Percentiles rank a stretch among this genome's conserved stretches.
Evolutionary conservation across 92 coral and sea anemone genomes (phyloP).

Genomic region (Porites rus): DNA sequence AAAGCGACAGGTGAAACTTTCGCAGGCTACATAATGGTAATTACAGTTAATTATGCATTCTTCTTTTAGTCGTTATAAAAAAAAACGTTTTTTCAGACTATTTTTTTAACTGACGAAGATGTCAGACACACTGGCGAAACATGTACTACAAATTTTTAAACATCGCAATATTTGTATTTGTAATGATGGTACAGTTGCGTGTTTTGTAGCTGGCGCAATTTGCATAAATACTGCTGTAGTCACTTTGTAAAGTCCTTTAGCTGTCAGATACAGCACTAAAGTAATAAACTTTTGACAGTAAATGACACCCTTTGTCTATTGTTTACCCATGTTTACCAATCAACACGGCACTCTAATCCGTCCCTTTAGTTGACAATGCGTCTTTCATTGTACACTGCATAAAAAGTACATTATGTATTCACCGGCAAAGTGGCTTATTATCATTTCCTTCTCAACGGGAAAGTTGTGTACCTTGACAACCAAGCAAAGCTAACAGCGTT

Average conservation of each 20-base stretch:
- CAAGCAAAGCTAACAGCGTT: conserved; percentile 52
- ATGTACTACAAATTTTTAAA: too few species aligned
- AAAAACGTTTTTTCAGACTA: too few species aligned
- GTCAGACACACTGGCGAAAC: not conserved
- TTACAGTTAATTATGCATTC: too few species aligned
- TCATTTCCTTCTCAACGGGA: conserved; percentile 68
- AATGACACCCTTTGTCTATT: conserved; percentile 68
- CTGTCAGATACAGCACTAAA: conserved; percentile 21
- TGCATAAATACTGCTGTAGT: conserved; percentile 6
- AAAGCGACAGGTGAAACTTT: too few species aligned
- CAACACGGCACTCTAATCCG: conserved; percentile 24
- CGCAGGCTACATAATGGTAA: too few species aligned
- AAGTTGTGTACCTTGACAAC: conserved; percentile 89
- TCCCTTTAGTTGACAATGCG: conserved; percentile 53
- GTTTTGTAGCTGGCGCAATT: conserved; percentile 5
- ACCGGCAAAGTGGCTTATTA: conserved; percentile 36
- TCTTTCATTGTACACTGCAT: conserved; percentile 42
- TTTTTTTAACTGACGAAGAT: not conserved
- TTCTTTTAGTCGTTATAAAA: too few species aligned
- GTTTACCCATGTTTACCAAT: conserved; percentile 48
- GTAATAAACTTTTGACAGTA: conserved; percentile 28
- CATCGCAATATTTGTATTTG: too few species aligned
- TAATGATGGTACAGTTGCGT: not conserved
- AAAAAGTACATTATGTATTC: conserved; percentile 58
- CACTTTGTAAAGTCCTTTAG: conserved; percentile 19